A percentile compares a stretch with the other conserved stretches of the same genome.
Evolutionary conservation across 2,888 invertebrate genomes (phyloP).

Genomic region (Synergus umbraculus): DNA sequence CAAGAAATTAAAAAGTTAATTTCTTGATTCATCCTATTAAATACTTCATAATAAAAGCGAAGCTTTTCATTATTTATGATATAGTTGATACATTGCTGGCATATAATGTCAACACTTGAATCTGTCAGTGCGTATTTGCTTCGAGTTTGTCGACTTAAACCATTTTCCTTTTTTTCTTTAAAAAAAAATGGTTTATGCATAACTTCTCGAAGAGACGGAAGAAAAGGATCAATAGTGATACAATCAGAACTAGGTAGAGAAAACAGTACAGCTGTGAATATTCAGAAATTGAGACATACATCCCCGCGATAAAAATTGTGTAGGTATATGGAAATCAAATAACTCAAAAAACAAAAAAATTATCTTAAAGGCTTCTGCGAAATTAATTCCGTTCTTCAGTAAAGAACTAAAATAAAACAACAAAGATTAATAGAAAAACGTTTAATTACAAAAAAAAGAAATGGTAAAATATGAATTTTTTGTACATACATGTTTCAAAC

Average conservation of each 20-base stretch:
- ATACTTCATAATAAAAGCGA: slow-evolving; percentile 74
- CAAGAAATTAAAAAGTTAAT: slow-evolving; percentile 32
- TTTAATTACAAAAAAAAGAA: background rate
- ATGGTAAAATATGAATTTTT: background rate
- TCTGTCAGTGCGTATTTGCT: slow-evolving; percentile 42
- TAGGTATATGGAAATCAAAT: background rate
- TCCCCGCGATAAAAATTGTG: no score
- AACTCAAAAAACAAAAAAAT: background rate
- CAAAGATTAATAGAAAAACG: background rate
- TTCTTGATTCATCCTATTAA: slow-evolving; percentile 48
- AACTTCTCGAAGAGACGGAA: slow-evolving; percentile 39
- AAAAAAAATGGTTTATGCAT: slow-evolving; percentile 34
- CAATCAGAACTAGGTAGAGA: slow-evolving; percentile 19
- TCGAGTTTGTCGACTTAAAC: slow-evolving; percentile 41
- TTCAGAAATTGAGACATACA: no score
- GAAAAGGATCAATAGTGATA: slow-evolving; percentile 29
- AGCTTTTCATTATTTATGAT: slow-evolving; percentile 66
- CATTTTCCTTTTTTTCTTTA: slow-evolving; percentile 17
- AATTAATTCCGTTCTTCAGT: no score
- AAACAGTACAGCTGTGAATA: slow-evolving; percentile 7
- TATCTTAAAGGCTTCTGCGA: background rate
- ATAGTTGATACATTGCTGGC: slow-evolving; percentile 57
- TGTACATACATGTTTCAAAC: background rate
- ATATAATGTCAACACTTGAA: slow-evolving; percentile 40
- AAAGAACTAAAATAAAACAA: background rate